Evolutionary conservation across 2,113 vertebrate species (phyloP).

Genomic region (Castor canadensis): DNA sequence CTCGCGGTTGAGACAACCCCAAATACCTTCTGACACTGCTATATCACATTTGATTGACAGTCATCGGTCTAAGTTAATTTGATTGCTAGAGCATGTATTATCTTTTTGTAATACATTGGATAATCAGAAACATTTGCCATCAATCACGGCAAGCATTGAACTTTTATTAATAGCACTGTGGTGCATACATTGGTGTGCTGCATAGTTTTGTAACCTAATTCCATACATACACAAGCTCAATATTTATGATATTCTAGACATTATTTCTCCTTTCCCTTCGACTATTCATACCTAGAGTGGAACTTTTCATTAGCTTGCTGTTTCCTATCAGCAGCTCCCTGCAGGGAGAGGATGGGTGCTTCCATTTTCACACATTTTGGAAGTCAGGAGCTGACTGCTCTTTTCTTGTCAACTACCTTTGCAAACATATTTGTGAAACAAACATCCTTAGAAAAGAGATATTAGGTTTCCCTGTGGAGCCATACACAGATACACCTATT

Average conservation of each 20-base stretch:
- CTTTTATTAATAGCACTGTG: neutral
- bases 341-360: neutral
- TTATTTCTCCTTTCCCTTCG: neutral
- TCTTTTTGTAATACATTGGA: neutral
- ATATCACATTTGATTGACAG: neutral
- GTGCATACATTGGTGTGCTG: neutral
- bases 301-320: neutral
- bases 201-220: neutral
- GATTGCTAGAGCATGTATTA: neutral
- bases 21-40: neutral
- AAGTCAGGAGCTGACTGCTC: neutral
- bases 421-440: neutral
- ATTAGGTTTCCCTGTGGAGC: neutral
- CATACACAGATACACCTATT: neutral
- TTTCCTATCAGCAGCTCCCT: neutral
- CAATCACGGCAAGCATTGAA: neutral
- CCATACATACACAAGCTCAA: neutral
- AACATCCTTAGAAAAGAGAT: neutral
- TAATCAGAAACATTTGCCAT: neutral
- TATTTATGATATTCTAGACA: too few relatives aligned
- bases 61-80: neutral
- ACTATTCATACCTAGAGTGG: neutral
- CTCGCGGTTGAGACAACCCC: neutral
- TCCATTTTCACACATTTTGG: neutral
- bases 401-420: neutral